Evolutionary conservation across 2,888 invertebrate species (phyloP), one percentile per base, ranked within the genome.

Genomic region (Leucoptera coffeella): DNA sequence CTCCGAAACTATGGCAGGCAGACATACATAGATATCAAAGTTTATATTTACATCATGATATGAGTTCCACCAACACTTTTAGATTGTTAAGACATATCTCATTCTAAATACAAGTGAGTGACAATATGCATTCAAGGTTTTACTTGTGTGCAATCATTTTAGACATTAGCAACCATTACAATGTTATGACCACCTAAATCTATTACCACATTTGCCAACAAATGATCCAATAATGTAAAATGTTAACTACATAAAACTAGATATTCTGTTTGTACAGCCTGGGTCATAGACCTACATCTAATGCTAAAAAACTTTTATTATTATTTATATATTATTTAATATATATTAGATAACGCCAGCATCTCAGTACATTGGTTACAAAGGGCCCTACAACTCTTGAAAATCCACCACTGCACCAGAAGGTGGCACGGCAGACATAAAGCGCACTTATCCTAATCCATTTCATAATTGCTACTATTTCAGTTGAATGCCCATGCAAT

Each of bases 181-280:
- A 45, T 46, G 43, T 47, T 46, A 47, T 47, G 39, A 45, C 50
- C 50, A 45, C 55, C 56, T 59, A 50, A 43, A 43, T 48, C 53
- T 59, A 60, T 56, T 48, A 58, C 57, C 56, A 55, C 55, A 54
- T 54, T 55, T 45, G 42, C 52, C 43, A 55, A 56, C 50, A 52
- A 14, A 55, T 54, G 47, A 49, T 38, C 41, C 45, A 57, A 60
- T 48, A 52, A 62, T 64, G 59, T 58, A 61, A 61, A 65, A 59
- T 62, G 59, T 57, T 14, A 12, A 61, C 67, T 67, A 65, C 60
- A 44, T 60, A 54, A 61, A 56, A 55, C 58, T 64, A 61, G 47
- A 48, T 50, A n/a, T n/a, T n/a, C n/a, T n/a, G 47, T 62, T 61
- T 67, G 59, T 65, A 67, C 64, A 67, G 62, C 60, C 54, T 52